Evolutionary conservation across 1,140 invertebrate genomes (phyloP), one percentile per base, ranked within the genome.

Genomic region (Achroia grisella): DNA sequence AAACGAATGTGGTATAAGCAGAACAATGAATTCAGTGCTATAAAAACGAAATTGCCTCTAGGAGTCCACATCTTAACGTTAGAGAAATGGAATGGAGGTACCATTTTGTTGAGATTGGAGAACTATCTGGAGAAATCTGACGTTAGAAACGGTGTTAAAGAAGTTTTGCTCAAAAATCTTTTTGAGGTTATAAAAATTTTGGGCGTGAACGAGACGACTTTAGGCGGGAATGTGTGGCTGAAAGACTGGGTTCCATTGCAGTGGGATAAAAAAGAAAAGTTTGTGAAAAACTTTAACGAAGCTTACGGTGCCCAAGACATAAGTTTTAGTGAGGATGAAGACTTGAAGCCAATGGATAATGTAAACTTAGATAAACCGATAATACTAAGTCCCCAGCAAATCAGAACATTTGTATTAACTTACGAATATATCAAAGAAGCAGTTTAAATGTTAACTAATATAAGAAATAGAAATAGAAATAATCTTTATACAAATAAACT

Each of bases 61-160:
- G 95, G 96, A 55, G 89, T 98, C 0, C 92, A 97, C 56, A 74
- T 98, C 14, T 76, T 98, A 29, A 97, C 95, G 8, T 71, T 97
- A 28, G 95, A 98, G 71, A 91, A 94, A 35, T 94, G 93, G 89
- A 89, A 89, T 34, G 87, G 87, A 3, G 71, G 71, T 2, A 87
- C 87, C 11, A 58, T 94, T 6, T 82, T 98, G 9, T 45, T 98
- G 0, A 88, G 97, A 45, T 73, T 98, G 0, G 97, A 98, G 65
- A 95, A 98, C 81, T 89, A 96, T 56, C 92, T 94, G 50, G 95
- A 97, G 71, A 89, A 88, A 14, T 77, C 79, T 1, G 95, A 97
- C 68, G 90, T 92, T 42, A 48, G 79, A 2, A 47, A 63, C 13
- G 60, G 62, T 0, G 14, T 50, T 0, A 75, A 74, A 31, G 54